Percentiles rank a stretch among this genome's conserved stretches.
phyloP scores from a whole-genome alignment of 2,113 vertebrate species.

The Ia io region DNA sequence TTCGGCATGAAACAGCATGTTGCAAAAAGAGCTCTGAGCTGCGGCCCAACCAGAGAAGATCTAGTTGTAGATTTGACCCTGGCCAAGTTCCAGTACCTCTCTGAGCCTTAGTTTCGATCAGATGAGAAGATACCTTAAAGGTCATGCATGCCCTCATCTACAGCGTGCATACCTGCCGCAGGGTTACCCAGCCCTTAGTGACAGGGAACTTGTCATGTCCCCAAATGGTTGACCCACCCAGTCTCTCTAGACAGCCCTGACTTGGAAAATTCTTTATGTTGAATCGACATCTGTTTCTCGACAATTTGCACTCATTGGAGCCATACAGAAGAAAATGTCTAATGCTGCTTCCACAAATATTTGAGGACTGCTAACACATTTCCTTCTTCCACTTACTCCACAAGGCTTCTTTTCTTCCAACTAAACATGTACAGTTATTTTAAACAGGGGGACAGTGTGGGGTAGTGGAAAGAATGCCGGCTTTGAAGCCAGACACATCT shows the following conservation, averaged over 20 bases:
- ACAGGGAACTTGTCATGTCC: neutral
- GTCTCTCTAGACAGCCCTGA: neutral
- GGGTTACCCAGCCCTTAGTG: neutral
- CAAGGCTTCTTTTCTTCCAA: conserved; percentile 73
- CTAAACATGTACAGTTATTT: conserved; percentile 49
- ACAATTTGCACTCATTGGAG: conserved; percentile 42
- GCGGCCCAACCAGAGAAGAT: neutral
- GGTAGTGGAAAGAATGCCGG: conserved; percentile 41
- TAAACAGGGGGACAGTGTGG: conserved; percentile 66
- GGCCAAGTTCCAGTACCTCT: neutral
- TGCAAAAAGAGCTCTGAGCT: neutral
- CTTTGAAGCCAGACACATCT: conserved; percentile 27
- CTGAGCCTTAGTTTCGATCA: neutral
- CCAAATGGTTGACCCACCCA: neutral
- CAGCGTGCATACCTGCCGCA: neutral
- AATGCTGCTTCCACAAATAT: conserved; percentile 75
- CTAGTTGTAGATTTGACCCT: neutral
- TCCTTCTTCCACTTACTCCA: conserved; percentile 63
- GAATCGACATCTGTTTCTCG: conserved; percentile 66
- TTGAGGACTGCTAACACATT: conserved; percentile 69
- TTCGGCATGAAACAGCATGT: neutral
- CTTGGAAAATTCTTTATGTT: conserved; percentile 66
- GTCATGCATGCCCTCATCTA: neutral
- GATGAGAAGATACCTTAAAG: neutral
- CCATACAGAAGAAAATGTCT: conserved; percentile 60